Evolutionary conservation across 2,888 invertebrate species (phyloP), one percentile per base, ranked within the genome.

Genomic region (Teleogryllus oceanicus): DNA sequence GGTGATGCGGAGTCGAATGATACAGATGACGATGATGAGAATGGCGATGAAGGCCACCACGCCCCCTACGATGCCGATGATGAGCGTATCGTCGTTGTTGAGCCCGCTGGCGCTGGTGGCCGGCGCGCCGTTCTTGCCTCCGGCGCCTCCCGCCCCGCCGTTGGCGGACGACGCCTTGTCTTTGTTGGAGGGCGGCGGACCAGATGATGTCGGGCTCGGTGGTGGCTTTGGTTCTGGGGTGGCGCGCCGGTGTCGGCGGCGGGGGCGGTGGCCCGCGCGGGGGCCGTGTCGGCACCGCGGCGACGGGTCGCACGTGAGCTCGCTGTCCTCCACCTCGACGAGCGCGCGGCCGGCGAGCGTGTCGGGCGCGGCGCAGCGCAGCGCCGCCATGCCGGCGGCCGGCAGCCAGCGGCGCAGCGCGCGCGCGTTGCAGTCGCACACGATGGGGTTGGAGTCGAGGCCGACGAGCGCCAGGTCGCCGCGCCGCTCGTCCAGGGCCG

Each of bases 51-150:
- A 95, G 2, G 94, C 95, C 1, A 97, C 96, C 1, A 96, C 96
- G 2, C 96, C 96, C 0, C 96, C 96, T 0, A 96, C 96, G 83
- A 97, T 96, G n/a, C 96, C 96, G 81, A 97, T 96, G 79, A 97
- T 96, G n/a, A 97, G 89, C 8, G 96, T 96, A 84, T 96, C 96
- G 84, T 97, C 96, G 84, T 96, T 96, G 80, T 91, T 93, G 16
- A 94, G 88, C 81, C 92, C 89, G 81, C 91, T 78, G 78, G 79
- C 77, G 76, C 78, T 76, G 77, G 82, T 79, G 75, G 78, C 62
- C 16, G 80, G 80, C 79, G 79, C 77, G 74, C 78, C 24, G 80
- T 82, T 82, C 37, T 78, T 80, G 75, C 75, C 24, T n/a, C 49
- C 80, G 2, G 74, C 75, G n/a, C 74, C 78, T 18, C 82, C 79